Evolutionary conservation across 2,888 invertebrate species (phyloP).

Genomic region (Scaeva pyrastri): DNA sequence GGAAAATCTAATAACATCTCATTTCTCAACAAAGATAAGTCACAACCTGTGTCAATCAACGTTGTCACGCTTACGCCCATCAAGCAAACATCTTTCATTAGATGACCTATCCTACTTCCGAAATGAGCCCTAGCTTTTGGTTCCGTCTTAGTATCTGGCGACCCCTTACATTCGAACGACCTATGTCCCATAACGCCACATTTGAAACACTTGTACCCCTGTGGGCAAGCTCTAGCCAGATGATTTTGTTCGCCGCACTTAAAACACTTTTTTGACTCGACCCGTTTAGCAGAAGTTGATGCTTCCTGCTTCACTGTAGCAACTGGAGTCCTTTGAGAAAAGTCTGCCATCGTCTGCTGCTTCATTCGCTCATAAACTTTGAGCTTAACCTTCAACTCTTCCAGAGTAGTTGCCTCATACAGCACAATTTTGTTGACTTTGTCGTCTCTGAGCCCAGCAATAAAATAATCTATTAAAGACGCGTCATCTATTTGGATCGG

Average conservation of each 20-base stretch:
- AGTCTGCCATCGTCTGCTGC: conserved; percentile 21
- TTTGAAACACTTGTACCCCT: not conserved
- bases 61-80: not conserved
- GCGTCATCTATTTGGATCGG: conserved; percentile 50
- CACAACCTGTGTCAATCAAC: not conserved
- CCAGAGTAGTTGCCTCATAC: conserved; percentile 44
- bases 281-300: conserved; percentile 1
- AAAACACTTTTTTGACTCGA: not conserved
- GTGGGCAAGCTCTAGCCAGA: not conserved
- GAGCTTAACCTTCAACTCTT: conserved; percentile 48
- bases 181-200: too few species aligned
- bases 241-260: not conserved
- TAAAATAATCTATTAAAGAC: conserved; percentile 55
- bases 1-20: not conserved
- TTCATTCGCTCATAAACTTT: conserved; percentile 53
- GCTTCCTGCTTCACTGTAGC: not conserved
- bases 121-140: too few species aligned
- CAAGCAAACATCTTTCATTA: not conserved
- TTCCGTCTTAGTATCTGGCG: too few species aligned
- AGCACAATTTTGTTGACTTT: conserved; percentile 53
- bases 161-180: too few species aligned
- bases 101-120: not conserved
- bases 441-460: conserved; percentile 50
- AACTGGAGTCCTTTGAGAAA: not conserved
- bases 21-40: not conserved